Evolutionary conservation across 2,888 invertebrate species (phyloP).

Genomic region (Hybos culiciformis): DNA sequence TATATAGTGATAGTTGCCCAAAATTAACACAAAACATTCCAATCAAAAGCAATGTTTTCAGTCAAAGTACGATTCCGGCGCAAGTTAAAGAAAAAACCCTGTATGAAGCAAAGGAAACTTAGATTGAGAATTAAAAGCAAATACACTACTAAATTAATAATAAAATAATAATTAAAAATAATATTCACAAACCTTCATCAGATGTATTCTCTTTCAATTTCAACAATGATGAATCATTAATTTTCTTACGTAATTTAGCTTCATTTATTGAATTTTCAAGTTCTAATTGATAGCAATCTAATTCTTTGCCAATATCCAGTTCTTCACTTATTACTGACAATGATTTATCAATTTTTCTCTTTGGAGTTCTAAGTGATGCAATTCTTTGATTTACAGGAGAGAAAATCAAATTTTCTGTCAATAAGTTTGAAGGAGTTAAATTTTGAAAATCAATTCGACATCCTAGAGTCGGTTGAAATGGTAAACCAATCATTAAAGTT

Average conservation of each 20-base stretch:
- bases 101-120: too few relatives aligned
- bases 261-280: constrained; percentile 36
- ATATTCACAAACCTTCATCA: not conserved
- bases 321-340: constrained; percentile 31
- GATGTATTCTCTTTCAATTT: constrained; percentile 10
- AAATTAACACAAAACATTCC: too few relatives aligned
- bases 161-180: too few relatives aligned
- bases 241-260: constrained; percentile 26
- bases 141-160: too few relatives aligned
- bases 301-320: constrained; percentile 32
- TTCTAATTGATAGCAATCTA: constrained; percentile 34
- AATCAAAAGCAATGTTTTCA: too few relatives aligned
- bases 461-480: constrained; percentile 30
- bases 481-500: constrained; percentile 25
- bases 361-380: constrained; percentile 14
- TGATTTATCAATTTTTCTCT: constrained; percentile 13
- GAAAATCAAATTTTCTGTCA: constrained; percentile 31
- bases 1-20: too few relatives aligned
- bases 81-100: too few relatives aligned
- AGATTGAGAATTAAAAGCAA: too few relatives aligned
- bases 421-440: constrained; percentile 29
- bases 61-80: too few relatives aligned
- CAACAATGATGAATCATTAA: constrained; percentile 2
- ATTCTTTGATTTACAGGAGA: constrained; percentile 20
- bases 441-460: constrained; percentile 32